Conservation (phyloP, 1,140 invertebrate species). For the Nasonia vitripennis region DNA sequence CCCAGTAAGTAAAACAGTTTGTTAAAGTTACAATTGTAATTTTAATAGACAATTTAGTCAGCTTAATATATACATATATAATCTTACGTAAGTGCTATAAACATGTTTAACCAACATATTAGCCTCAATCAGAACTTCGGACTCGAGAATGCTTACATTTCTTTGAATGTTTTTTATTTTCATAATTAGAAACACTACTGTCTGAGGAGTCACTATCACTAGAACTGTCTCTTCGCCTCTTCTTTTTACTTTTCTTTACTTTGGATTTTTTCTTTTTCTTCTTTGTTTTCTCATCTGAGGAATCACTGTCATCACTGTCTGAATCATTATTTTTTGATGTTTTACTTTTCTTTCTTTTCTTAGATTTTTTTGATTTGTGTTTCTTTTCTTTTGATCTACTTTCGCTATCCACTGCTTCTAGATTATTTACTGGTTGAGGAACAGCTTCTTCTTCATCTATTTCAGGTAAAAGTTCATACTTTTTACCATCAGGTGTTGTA, state of each 20-base stretch:
- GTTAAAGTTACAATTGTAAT: conserved; percentile 42
- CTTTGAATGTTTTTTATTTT: conserved; percentile 62
- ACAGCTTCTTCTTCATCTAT: conserved; percentile 58
- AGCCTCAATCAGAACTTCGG: conserved; percentile 57
- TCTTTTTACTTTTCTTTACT: conserved; percentile 61
- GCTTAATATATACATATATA: conserved; percentile 36
- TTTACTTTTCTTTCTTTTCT: conserved; percentile 62
- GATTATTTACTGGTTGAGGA: background rate
- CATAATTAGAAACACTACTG: conserved; percentile 53
- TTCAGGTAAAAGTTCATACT: conserved; percentile 71
- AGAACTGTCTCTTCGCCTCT: conserved; percentile 55
- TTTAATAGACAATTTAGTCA: conserved; percentile 27
- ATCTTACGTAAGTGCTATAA: conserved; percentile 26
- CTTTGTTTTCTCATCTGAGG: conserved; percentile 55
- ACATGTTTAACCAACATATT: conserved; percentile 16
- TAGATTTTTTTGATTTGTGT: conserved; percentile 57
- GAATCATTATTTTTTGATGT: conserved; percentile 52
- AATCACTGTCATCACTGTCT: conserved; percentile 52
- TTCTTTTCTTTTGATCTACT: conserved; percentile 55
- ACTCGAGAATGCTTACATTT: conserved; percentile 67
- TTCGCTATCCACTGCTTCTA: conserved; percentile 14
- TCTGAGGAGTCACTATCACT: conserved; percentile 54
- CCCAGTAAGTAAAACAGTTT: conserved; percentile 78
- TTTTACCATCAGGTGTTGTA: conserved; percentile 68
- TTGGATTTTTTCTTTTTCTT: conserved; percentile 65